Percentiles rank a stretch among this genome's conserved stretches.
Evolutionary conservation across 1,140 invertebrate species (phyloP).

Genomic region (Leptoteleia sp.): DNA sequence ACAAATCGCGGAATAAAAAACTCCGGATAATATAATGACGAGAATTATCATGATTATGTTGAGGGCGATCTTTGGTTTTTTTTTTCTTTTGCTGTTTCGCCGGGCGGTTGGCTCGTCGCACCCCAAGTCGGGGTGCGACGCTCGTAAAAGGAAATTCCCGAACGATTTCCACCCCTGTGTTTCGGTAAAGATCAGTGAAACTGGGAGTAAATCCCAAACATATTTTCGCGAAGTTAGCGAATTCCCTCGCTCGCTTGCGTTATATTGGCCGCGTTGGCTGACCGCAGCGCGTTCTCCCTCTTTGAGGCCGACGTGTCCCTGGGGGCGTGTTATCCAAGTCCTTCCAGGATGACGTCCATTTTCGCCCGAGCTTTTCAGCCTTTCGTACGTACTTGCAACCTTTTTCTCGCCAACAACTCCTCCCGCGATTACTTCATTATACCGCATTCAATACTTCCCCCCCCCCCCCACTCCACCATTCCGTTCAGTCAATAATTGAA

Average conservation of each 20-base stretch:
- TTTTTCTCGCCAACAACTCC: slow-evolving; percentile 23
- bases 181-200: slow-evolving; percentile 67
- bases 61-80: slow-evolving; percentile 40
- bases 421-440: slow-evolving; percentile 51
- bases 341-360: slow-evolving; percentile 64
- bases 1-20: slow-evolving; percentile 23
- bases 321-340: slow-evolving; percentile 72
- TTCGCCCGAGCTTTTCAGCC: slow-evolving; percentile 44
- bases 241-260: slow-evolving; percentile 70
- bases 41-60: slow-evolving; percentile 50
- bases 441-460: slow-evolving; percentile 28
- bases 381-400: slow-evolving; percentile 21
- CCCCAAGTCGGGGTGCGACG: slow-evolving; percentile 46
- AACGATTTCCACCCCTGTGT: slow-evolving; percentile 66
- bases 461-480: too few species aligned
- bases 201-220: slow-evolving; percentile 75
- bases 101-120: slow-evolving; percentile 7
- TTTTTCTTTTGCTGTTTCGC: slow-evolving; percentile 43
- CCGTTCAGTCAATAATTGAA: too few species aligned
- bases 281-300: slow-evolving; percentile 63
- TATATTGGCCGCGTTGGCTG: slow-evolving; percentile 66
- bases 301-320: slow-evolving; percentile 66
- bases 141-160: slow-evolving; percentile 75
- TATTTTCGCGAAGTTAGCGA: slow-evolving; percentile 80
- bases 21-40: slow-evolving; percentile 44